Evolutionary conservation across 1,140 invertebrate genomes (phyloP), one percentile per base, ranked within the genome.

Genomic region (Megalopta genalis): DNA sequence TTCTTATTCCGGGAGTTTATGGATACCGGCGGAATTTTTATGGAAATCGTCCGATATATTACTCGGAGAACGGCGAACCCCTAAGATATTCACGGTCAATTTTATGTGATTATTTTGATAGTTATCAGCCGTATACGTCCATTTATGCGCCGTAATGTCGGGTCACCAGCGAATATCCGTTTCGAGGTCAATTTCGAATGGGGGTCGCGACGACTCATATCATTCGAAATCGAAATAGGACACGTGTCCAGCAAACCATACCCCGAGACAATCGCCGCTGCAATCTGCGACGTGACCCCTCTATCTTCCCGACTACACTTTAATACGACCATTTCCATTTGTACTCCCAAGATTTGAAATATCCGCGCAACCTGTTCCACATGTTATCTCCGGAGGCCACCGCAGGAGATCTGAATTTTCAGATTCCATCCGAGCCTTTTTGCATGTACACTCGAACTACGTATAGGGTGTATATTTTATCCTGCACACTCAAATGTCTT

Each of bases 211-310:
- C 25, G 12, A 12, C 5, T 32, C 57, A n/a, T 71, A 64, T 71
- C 57, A 54, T 46, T 46, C 37, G 49, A 65, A 64, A 7, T n/a
- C 59, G 68, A 78, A 78, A 78, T 78, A 64, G 76, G 68, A 71
- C 59, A 78, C 60, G 67, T 62, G 76, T 72, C 60, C 76, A 52
- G 37, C 71, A 78, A 78, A 78, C 60, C 76, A 72, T 78, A 68
- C 69, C 76, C 12, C 37, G 60, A 27, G 69, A 78, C 60, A 65
- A 62, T 60, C 63, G 39, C 60, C 39, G n/a, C 46, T 57, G 46
- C 69, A 78, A 78, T 78, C 76, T 72, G 69, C 68, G 68, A 78
- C 76, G 76, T 78, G 76, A 78, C 68, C 66, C 74, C 42, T 64
- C 60, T 64, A 72, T n/a, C 52, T 54, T 72, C 18, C 59, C 32